phyloP scores from a whole-genome alignment of 2,797 vertebrate species.

The Enteromius afrohamiltoni region DNA sequence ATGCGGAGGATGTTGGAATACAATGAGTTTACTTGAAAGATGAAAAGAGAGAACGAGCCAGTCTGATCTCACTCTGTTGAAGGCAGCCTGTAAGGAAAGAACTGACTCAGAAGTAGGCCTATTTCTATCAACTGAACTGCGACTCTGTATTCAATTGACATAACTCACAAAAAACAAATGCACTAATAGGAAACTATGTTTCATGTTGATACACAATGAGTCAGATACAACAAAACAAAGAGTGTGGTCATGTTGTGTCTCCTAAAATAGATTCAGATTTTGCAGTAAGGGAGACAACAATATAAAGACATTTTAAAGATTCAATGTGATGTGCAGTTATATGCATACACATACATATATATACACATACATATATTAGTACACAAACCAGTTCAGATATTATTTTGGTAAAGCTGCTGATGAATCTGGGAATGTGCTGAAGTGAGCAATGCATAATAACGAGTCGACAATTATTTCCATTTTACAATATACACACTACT shows the following conservation, averaged over 20 bases:
- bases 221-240: neutral
- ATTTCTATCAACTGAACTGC: conserved; percentile 15
- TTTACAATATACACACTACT: too few species aligned
- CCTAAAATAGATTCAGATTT: neutral
- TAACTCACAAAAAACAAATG: neutral
- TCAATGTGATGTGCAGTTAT: too few species aligned
- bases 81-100: neutral
- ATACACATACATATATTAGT: too few species aligned
- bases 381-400: neutral
- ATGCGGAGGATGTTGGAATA: conserved; percentile 21
- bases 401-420: neutral
- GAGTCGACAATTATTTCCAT: too few species aligned
- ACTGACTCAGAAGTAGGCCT: conserved; percentile 6
- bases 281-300: neutral
- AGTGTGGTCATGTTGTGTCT: neutral
- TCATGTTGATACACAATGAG: neutral
- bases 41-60: conserved; percentile 9
- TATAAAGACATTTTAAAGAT: too few species aligned
- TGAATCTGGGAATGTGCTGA: neutral
- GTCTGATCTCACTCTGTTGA: conserved; percentile 21
- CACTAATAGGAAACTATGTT: neutral
- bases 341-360: too few species aligned
- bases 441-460: too few species aligned
- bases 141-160: conserved; percentile 5
- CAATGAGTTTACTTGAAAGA: conserved; percentile 15